These are phyloP conservation scores for Pagrus major DNA, from an alignment of 2,113 vertebrate species.

Conservation along the genomic window DNA sequence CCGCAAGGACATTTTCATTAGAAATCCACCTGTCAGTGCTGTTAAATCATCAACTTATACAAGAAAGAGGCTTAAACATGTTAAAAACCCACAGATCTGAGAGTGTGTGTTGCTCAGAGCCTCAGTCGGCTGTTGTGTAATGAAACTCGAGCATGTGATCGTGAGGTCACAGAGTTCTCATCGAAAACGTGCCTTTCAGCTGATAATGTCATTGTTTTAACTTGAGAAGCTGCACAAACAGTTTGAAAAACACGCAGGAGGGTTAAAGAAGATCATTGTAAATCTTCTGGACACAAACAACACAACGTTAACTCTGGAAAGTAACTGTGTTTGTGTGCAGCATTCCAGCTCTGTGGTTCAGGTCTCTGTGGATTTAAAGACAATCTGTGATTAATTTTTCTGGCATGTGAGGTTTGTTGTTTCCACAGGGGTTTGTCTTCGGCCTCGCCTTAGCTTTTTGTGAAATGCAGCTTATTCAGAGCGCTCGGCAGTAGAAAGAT, in stretches of 20 bases:
- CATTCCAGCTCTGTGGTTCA: background rate
- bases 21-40: background rate
- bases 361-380: background rate
- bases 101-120: background rate
- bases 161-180: background rate
- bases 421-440: background rate
- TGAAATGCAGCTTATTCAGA: background rate
- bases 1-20: too few species aligned
- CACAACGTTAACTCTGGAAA: too few species aligned
- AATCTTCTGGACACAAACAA: background rate
- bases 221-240: background rate
- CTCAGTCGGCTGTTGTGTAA: constrained; percentile 20
- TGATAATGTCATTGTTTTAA: background rate
- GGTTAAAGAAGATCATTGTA: background rate
- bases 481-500: background rate
- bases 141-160: background rate
- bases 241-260: background rate
- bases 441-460: background rate
- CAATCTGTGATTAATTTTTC: constrained; percentile 43
- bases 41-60: background rate
- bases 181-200: background rate
- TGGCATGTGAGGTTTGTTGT: constrained; percentile 2
- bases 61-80: background rate
- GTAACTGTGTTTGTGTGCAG: background rate
- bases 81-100: background rate